These are phyloP conservation scores for Coptotermes formosanus DNA, from an alignment of 1,140 invertebrate genomes.

Conservation along the genomic window DNA sequence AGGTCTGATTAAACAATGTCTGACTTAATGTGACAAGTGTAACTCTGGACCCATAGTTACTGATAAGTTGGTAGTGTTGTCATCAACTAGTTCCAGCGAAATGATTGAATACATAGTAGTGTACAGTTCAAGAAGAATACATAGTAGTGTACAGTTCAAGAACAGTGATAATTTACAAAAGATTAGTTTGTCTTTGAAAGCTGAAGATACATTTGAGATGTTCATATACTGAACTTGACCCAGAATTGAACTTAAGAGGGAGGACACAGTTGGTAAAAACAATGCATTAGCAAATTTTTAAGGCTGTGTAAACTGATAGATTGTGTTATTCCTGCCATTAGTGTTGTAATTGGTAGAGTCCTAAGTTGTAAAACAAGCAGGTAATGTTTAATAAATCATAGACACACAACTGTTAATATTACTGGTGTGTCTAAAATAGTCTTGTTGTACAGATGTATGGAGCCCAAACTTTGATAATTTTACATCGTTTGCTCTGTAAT, in stretches of 20 bases:
- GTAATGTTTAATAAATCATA: slow-evolving; percentile 10
- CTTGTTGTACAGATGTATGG: not conserved
- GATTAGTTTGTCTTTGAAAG: not conserved
- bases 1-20: not conserved
- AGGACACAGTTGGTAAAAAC: not conserved
- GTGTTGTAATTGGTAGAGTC: slow-evolving; percentile 1
- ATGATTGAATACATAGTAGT: not conserved
- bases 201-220: not conserved
- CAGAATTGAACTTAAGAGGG: not conserved
- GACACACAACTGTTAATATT: not conserved
- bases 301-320: not conserved
- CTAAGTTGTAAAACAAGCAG: not conserved
- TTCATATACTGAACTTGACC: not conserved
- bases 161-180: not conserved
- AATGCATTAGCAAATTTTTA: not conserved
- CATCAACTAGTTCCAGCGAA: not conserved
- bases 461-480: slow-evolving; percentile 19
- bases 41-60: not conserved
- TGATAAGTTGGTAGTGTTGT: not conserved
- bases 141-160: not conserved
- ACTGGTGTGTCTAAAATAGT: not conserved
- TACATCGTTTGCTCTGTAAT: not conserved
- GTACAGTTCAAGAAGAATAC: not conserved
- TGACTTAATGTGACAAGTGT: not conserved
- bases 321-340: not conserved